phyloP scores from a whole-genome alignment of 1,140 invertebrate genomes.

The Melipona quadrifasciata region DNA sequence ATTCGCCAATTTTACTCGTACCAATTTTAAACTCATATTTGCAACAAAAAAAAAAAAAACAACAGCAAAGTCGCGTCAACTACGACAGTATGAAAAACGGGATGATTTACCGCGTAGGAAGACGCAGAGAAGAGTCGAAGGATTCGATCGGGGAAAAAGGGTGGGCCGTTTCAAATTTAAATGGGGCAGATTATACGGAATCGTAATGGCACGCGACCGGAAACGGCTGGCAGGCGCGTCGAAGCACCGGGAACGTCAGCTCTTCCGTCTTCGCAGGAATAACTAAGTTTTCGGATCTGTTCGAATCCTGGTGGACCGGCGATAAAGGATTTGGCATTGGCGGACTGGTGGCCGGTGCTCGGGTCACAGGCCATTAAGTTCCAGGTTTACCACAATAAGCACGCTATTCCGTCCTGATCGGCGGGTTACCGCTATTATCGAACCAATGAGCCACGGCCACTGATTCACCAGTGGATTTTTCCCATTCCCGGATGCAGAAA shows the following conservation, averaged over 20 bases:
- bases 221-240: conserved; percentile 78
- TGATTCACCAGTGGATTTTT: conserved; percentile 73
- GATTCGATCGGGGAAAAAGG: conserved; percentile 18
- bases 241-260: conserved; percentile 73
- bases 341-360: conserved; percentile 9
- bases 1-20: neutral
- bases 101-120: neutral
- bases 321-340: conserved; percentile 19
- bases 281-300: conserved; percentile 73
- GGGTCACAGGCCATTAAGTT: conserved; percentile 79
- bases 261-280: conserved; percentile 74
- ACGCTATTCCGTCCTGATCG: conserved; percentile 72
- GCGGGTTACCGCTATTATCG: conserved; percentile 80
- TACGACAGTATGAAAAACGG: neutral
- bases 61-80: neutral
- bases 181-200: conserved; percentile 66
- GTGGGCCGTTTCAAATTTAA: conserved; percentile 45
- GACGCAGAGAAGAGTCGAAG: conserved; percentile 7
- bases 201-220: conserved; percentile 80
- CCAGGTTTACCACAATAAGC: conserved; percentile 76
- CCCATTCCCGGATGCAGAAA: conserved; percentile 68
- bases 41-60: neutral
- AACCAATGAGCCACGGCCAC: conserved; percentile 77
- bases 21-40: neutral
- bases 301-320: conserved; percentile 23